Percentiles rank a stretch among this genome's conserved stretches.
These are phyloP conservation scores for Indicator maculatus DNA, from an alignment of 2,113 vertebrate species.

Conservation along the genomic window DNA sequence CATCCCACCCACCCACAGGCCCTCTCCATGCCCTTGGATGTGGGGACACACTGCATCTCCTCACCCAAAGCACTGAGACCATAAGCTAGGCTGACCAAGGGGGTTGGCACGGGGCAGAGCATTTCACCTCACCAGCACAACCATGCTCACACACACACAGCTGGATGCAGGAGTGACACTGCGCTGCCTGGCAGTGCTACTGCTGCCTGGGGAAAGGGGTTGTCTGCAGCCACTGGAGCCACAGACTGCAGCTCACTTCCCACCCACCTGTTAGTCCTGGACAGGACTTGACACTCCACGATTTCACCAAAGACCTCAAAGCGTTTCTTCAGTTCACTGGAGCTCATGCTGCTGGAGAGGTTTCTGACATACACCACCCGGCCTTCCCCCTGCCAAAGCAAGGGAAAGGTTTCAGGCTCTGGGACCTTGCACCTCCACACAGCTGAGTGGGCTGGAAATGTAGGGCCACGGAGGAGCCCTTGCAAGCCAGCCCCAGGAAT, in stretches of 20 bases:
- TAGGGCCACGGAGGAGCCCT: background rate
- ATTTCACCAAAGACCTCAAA: slow-evolving; percentile 93
- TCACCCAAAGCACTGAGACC: accelerated
- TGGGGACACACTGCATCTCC: background rate
- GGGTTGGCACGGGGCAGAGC: background rate
- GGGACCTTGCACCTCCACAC: accelerated
- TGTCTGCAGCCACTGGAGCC: background rate
- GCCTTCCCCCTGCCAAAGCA: slow-evolving; percentile 88
- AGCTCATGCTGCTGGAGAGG: slow-evolving; percentile 90
- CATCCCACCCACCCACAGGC: background rate
- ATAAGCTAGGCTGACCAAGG: accelerated
- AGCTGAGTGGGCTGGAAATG: background rate
- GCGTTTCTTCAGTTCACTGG: slow-evolving; percentile 91
- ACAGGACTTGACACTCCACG: slow-evolving; percentile 91
- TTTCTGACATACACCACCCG: slow-evolving; percentile 93
- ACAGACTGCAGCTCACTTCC: accelerated
- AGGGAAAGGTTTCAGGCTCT: background rate
- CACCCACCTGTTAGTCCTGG: slow-evolving; percentile 84
- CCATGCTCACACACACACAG: background rate
- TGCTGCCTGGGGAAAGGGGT: background rate
- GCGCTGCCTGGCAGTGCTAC: background rate
- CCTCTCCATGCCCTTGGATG: background rate
- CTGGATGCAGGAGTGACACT: background rate
- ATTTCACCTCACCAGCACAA: background rate
- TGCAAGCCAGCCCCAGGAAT: background rate